phyloP scores from a whole-genome alignment of 2,888 invertebrate genomes.

The Ophion ellenae region DNA sequence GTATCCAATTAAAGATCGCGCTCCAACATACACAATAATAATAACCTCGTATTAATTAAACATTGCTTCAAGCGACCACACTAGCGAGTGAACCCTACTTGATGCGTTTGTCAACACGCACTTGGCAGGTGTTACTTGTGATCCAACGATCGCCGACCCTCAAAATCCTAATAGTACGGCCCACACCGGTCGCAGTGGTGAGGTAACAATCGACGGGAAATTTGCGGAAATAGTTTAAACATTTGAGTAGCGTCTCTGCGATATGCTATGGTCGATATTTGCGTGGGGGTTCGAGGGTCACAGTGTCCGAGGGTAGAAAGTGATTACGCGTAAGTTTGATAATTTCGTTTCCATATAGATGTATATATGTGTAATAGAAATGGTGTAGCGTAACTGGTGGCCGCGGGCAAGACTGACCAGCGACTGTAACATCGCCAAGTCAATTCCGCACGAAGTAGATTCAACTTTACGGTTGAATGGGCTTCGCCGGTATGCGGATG shows the following conservation, averaged over 20 bases:
- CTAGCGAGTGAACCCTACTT: too few species aligned
- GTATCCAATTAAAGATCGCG: background rate
- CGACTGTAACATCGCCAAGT: conserved; percentile 63
- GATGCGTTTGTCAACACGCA: background rate
- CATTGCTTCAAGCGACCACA: too few species aligned
- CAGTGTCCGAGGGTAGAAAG: conserved; percentile 44
- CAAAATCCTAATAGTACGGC: background rate
- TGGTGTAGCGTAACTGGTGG: conserved; percentile 31
- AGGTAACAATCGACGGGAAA: background rate
- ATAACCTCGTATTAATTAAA: too few species aligned
- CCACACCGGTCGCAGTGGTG: background rate
- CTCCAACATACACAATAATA: background rate
- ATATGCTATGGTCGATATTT: conserved; percentile 24
- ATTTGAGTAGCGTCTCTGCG: conserved; percentile 26
- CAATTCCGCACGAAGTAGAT: conserved; percentile 65
- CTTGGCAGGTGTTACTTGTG: background rate
- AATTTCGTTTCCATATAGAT: conserved; percentile 43
- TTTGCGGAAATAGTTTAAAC: conserved; percentile 46
- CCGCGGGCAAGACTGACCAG: conserved; percentile 55
- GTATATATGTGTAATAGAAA: conserved; percentile 25
- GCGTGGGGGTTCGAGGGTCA: conserved; percentile 13
- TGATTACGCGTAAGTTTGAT: conserved; percentile 64
- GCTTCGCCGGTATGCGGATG: conserved; percentile 41
- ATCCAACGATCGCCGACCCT: background rate
- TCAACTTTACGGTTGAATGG: conserved; percentile 64